Percentiles rank a stretch among this genome's conserved stretches.
These are phyloP conservation scores for Montipora cactus DNA, from an alignment of 64 coral and sea anemone genomes.

Conservation along the genomic window DNA sequence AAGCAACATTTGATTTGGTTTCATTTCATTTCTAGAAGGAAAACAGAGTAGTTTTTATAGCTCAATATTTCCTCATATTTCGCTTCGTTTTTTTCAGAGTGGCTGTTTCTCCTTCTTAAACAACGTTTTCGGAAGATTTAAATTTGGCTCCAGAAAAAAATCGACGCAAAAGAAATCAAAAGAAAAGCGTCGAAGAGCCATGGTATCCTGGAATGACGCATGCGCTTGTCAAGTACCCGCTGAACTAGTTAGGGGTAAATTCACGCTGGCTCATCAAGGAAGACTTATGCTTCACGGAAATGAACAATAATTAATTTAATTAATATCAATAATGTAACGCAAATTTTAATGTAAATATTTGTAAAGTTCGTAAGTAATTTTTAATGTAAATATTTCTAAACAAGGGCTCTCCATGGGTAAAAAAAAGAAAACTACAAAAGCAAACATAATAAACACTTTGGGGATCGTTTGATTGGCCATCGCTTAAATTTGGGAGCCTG, in stretches of 20 bases:
- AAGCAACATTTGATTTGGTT: too few relatives aligned
- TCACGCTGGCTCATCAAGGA: background rate
- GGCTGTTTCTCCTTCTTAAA: background rate
- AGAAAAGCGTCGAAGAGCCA: too few relatives aligned
- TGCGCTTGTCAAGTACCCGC: background rate
- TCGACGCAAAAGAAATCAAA: background rate
- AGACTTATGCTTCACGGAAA: background rate
- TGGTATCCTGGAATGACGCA: background rate
- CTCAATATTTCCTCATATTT: background rate
- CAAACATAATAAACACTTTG: too few relatives aligned
- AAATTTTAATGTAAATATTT: background rate
- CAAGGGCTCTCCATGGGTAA: too few relatives aligned
- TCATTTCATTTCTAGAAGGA: too few relatives aligned
- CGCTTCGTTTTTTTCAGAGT: background rate
- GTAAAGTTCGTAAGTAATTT: too few relatives aligned
- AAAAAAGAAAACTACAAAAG: too few relatives aligned
- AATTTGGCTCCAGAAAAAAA: background rate
- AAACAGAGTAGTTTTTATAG: background rate
- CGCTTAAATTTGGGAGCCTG: too few relatives aligned
- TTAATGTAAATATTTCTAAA: too few relatives aligned
- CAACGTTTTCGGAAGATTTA: background rate
- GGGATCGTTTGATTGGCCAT: too few relatives aligned
- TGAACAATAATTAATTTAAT: background rate
- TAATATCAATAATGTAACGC: background rate
- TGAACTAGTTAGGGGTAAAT: background rate